Base-by-base conservation (phyloP, 37 sponge, comb jelly and placozoan genomes). In the Cladorhizidae sp. region DNA sequence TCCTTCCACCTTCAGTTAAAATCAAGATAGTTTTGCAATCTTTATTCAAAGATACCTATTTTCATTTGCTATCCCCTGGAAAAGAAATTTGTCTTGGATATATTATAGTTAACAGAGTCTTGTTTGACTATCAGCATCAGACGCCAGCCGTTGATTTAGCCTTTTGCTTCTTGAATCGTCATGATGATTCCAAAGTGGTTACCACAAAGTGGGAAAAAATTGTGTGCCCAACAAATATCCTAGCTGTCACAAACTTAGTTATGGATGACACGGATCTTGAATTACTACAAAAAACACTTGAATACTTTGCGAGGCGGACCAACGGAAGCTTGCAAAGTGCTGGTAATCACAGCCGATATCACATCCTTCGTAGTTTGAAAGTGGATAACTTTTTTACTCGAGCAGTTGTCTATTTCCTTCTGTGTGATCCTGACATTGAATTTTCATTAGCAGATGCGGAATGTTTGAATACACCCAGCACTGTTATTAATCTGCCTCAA, bases 301-400 rank as follows among this genome's bases (percentile, higher is more conserved):
- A 5, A 6, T 58, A 58, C 26, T 58, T 58, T 58, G 59, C 8
- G 23, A 25, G 26, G 14, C 23, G 59, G 14, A 58, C 59, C 5
- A 58, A 58, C 14, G 59, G 59, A 58, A 14, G 20, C 26, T 58
- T 21, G 23, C 59, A 14, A 58, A 58, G 26, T 26, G 40, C 70
- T 35, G 25, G 41, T 0, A 70, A 15, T n/a, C 40, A 37, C 0
- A 37, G 68, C 20, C 39, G 37, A 17, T 7, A 40, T 21, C 54
- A 17, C 55, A 17, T 74, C 32, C 57, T 74, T 20, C 22, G 3
- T 31, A 21, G 41, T 43, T 32, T 52, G 20, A 52, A 74, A 32
- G 41, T 74, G 1, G 74, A 74, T 50, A 20, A 49, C 8, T 74
- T 41, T 49, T 74, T 74, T n/a, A 74, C 74, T 41, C 74, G 56